phyloP scores from a whole-genome alignment of 2,113 vertebrate genomes.

The Pseudolaguvia tuberculata region DNA sequence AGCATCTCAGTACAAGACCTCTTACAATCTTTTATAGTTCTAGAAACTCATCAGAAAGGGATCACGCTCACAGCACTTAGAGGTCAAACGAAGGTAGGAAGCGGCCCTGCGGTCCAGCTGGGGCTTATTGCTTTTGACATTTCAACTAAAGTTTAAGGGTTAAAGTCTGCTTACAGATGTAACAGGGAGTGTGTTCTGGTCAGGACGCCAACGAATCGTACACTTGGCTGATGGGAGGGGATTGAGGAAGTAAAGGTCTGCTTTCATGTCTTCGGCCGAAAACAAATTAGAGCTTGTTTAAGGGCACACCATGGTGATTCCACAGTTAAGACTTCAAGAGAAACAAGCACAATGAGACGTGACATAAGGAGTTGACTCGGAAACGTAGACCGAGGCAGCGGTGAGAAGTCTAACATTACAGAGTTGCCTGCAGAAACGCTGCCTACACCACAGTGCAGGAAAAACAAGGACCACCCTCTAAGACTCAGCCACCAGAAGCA shows the following conservation, averaged over 20 bases:
- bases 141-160: slow-evolving; percentile 13
- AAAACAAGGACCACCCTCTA: slow-evolving; percentile 26
- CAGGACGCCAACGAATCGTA: slow-evolving; percentile 11
- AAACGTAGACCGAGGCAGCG: not conserved
- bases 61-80: not conserved
- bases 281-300: slow-evolving; percentile 26
- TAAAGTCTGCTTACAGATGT: not conserved
- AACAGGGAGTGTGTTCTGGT: not conserved
- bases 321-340: not conserved
- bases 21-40: slow-evolving; percentile 16
- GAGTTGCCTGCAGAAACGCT: slow-evolving; percentile 23
- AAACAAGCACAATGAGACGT: slow-evolving; percentile 27
- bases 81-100: not conserved
- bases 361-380: not conserved
- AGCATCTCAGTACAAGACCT: slow-evolving; percentile 16
- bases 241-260: slow-evolving; percentile 12
- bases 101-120: slow-evolving; percentile 1
- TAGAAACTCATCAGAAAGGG: not conserved
- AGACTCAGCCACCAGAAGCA: slow-evolving; percentile 6
- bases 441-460: slow-evolving; percentile 4
- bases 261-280: slow-evolving; percentile 21
- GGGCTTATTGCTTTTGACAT: slow-evolving; percentile 20
- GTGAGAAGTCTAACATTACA: slow-evolving; percentile 7
- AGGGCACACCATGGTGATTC: slow-evolving; percentile 1
- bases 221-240: not conserved